Evolutionary conservation across 2,113 vertebrate species (phyloP), one percentile per base, ranked within the genome.

Genomic region (Gavia stellata): DNA sequence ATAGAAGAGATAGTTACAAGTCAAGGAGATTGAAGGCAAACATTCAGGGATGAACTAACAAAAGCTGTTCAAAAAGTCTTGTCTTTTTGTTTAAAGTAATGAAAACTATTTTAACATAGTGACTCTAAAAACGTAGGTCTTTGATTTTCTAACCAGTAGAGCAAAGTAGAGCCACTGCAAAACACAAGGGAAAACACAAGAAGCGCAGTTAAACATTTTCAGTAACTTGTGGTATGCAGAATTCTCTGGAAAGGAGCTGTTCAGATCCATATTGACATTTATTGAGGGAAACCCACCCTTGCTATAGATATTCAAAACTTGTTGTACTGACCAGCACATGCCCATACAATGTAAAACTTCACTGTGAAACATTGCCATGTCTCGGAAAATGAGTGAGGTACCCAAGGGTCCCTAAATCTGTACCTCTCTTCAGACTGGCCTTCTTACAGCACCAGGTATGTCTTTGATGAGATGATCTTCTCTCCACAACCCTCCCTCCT

Each of bases 1-100:
- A 6, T 63, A 92, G 92, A 91, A 94, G n/a, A 94, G 50, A 91
- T 53, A 85, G 52, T 83, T 70, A 40, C 77, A 68, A 96, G 86
- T 93, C 77, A 96, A 96, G 85, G 92, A 94, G 89, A 29, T 10
- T 74, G 93, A 96, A 97, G 81, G 87, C 93, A 81, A 52, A n/a
- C 38, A 82, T 88, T 94, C 95, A 96, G 75, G 78, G 74, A 38
- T 83, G 81, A 94, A 85, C 66, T 55, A 36, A 90, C n/a, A 62
- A 50, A 95, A 95, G n/a, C 50, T 86, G 19, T 91, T 94, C 68
- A 71, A 49, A 71, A 95, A 96, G 45, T 89, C 82, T 63, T 65
- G 71, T 45, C 81, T 65, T 44, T 40, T 62, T 34, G 47, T 36
- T 74, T 26, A 74, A 86, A 79, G 65, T 72, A 94, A 24, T 15